These are phyloP conservation scores for Doryteuthis pealeii DNA, from an alignment of 1,140 invertebrate species.

Conservation along the genomic window DNA sequence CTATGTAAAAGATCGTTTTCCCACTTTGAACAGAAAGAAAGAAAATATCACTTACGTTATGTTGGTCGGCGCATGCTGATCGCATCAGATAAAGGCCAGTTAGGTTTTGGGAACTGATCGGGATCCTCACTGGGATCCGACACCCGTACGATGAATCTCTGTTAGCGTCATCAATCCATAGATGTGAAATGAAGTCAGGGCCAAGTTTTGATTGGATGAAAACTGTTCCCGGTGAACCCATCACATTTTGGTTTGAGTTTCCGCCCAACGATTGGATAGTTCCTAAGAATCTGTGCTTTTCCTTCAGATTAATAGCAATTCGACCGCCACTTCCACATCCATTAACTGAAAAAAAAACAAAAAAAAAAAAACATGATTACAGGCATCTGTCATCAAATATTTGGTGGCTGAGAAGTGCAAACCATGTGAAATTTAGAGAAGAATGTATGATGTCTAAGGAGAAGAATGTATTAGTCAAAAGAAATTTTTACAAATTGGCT, in stretches of 20 bases:
- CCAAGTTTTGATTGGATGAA: slow-evolving; percentile 30
- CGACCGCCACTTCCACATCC: slow-evolving; percentile 44
- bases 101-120: slow-evolving; percentile 25
- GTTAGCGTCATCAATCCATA: slow-evolving; percentile 36
- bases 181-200: slow-evolving; percentile 21
- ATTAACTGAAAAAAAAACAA: slow-evolving; percentile 33
- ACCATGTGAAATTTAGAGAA: too few relatives aligned
- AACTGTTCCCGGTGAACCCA: slow-evolving; percentile 43
- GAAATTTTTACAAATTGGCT: too few relatives aligned
- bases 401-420: too few relatives aligned
- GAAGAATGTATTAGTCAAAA: too few relatives aligned
- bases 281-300: slow-evolving; percentile 33
- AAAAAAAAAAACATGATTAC: too few relatives aligned
- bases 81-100: slow-evolving; percentile 28
- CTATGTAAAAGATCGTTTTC: too few relatives aligned
- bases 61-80: slow-evolving; percentile 30
- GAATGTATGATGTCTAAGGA: too few relatives aligned
- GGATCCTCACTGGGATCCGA: slow-evolving; percentile 18
- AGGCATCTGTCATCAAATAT: too few relatives aligned
- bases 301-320: slow-evolving; percentile 33
- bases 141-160: slow-evolving; percentile 21
- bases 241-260: background rate
- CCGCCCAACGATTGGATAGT: slow-evolving; percentile 33
- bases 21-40: too few relatives aligned
- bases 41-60: background rate